Conservation (phyloP, 2,113 vertebrate species). For the human (Homo sapiens) region GRCh38 chr6:35938501-35939000, state of each 20-base stretch:
- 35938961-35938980: background rate
- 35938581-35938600: background rate
- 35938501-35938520: background rate
- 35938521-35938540: background rate
- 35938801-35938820: background rate
- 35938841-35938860: background rate
- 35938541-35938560: background rate
- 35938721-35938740: background rate
- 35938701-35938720: background rate
- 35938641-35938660: background rate
- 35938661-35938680: background rate
- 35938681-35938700: background rate
- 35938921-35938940: background rate
- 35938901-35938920: background rate
- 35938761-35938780: background rate
- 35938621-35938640: background rate
- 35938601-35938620: background rate
- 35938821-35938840: background rate
- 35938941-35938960: background rate
- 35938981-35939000: background rate
- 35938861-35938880: slow-evolving; percentile 1
- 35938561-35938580: background rate
- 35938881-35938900: background rate
- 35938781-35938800: background rate
- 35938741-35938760: background rate